These are phyloP conservation scores for Cantharis rustica DNA, from an alignment of 2,888 invertebrate genomes.

Conservation along the genomic window DNA sequence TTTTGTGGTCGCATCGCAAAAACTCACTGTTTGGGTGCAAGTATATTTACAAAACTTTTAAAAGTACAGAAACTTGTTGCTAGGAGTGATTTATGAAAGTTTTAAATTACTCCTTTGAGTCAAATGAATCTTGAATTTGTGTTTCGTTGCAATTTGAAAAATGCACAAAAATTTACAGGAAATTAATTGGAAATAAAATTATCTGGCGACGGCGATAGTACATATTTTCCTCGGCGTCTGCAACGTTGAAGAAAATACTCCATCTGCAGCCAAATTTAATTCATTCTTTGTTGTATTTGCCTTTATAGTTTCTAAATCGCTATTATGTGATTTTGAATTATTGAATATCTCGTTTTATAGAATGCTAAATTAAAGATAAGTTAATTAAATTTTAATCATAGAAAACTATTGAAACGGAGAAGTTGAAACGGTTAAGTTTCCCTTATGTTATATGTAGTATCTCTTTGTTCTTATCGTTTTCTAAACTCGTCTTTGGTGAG, in stretches of 20 bases:
- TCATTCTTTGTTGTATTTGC: not conserved
- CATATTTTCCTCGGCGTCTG: not conserved
- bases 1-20: not conserved
- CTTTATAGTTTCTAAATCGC: not conserved
- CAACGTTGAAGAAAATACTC: not conserved
- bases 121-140: not conserved
- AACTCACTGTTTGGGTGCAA: not conserved
- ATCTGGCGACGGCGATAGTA: not conserved
- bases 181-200: not conserved
- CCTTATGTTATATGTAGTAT: not conserved
- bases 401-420: not conserved
- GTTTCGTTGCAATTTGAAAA: not conserved
- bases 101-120: not conserved
- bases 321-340: not conserved
- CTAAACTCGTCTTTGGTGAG: slow-evolving; percentile 19
- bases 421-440: not conserved
- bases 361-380: not conserved
- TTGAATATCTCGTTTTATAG: not conserved
- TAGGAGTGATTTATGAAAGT: not conserved
- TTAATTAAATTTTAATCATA: not conserved
- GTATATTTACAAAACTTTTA: not conserved
- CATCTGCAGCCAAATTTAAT: not conserved
- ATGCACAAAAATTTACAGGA: not conserved
- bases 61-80: not conserved
- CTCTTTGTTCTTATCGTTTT: slow-evolving; percentile 16